phyloP scores from a whole-genome alignment of 2,888 invertebrate genomes.

The Dryomyza anilis region DNA sequence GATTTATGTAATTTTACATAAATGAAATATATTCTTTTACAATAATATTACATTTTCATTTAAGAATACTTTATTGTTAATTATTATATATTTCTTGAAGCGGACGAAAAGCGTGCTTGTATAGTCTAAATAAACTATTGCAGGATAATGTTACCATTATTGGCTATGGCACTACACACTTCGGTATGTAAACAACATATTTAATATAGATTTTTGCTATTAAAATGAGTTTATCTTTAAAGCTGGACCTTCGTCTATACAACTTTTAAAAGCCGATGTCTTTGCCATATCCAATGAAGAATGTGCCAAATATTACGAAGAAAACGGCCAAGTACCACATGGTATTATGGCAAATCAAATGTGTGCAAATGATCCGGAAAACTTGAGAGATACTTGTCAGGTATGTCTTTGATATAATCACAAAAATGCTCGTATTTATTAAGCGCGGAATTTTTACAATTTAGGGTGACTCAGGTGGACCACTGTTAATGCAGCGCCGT shows the following conservation, averaged over 20 bases:
- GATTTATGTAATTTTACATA: too few species aligned
- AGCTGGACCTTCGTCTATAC: conserved; percentile 35
- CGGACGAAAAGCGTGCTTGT: conserved; percentile 9
- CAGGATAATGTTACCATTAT: conserved; percentile 23
- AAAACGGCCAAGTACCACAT: background rate
- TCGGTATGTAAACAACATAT: conserved; percentile 14
- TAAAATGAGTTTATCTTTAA: too few species aligned
- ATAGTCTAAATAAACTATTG: background rate
- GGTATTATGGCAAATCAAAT: conserved; percentile 28
- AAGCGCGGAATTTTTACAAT: too few species aligned
- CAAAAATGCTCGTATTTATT: too few species aligned
- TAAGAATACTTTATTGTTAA: too few species aligned
- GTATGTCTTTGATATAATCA: background rate
- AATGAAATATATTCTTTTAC: too few species aligned
- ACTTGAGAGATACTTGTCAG: conserved; percentile 20
- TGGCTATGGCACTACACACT: conserved; percentile 29
- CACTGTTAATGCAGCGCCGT: conserved; percentile 22
- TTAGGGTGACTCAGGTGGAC: conserved; percentile 42
- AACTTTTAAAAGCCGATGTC: conserved; percentile 45
- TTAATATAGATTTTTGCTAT: background rate
- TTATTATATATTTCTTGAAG: too few species aligned
- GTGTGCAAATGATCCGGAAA: conserved; percentile 30
- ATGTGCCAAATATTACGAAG: conserved; percentile 10
- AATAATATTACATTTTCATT: too few species aligned
- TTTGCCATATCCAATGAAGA: conserved; percentile 17